phyloP scores from a whole-genome alignment of 2,113 vertebrate genomes.

The Leucopternis melanops region DNA sequence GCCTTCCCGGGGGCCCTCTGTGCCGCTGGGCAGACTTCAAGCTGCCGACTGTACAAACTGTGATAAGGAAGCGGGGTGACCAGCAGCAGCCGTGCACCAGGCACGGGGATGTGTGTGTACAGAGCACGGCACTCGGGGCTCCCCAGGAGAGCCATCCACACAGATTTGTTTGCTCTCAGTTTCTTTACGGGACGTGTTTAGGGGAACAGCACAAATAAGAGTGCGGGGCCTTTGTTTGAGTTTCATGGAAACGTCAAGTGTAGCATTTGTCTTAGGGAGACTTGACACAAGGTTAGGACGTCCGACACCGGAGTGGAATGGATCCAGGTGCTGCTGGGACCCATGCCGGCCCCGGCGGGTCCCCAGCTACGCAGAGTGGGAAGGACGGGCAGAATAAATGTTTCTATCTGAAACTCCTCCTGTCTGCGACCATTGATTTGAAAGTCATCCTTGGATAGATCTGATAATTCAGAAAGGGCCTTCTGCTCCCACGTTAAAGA shows the following conservation, averaged over 20 bases:
- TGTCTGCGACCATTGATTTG: background rate
- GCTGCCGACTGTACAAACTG: slow-evolving; percentile 53
- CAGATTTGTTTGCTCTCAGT: slow-evolving; percentile 30
- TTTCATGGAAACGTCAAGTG: background rate
- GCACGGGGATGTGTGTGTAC: background rate
- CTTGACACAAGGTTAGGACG: slow-evolving; percentile 24
- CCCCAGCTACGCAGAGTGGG: background rate
- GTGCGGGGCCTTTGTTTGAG: background rate
- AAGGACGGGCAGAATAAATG: background rate
- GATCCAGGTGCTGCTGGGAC: background rate
- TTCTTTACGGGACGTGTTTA: background rate
- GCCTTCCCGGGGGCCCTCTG: background rate
- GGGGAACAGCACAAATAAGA: slow-evolving; percentile 45
- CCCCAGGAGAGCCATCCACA: background rate
- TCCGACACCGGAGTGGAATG: background rate
- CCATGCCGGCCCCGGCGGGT: rapidly evolving
- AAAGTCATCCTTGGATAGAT: background rate
- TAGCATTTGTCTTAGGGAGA: background rate
- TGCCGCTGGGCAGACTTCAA: background rate
- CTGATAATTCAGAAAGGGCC: background rate
- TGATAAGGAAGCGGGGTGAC: slow-evolving; percentile 51
- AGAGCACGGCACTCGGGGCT: background rate
- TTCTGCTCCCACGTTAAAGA: rapidly evolving
- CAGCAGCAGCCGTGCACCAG: background rate
- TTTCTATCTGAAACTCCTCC: background rate